These are phyloP conservation scores for Platichthys flesus DNA, from an alignment of 2,113 vertebrate species.

Conservation along the genomic window DNA sequence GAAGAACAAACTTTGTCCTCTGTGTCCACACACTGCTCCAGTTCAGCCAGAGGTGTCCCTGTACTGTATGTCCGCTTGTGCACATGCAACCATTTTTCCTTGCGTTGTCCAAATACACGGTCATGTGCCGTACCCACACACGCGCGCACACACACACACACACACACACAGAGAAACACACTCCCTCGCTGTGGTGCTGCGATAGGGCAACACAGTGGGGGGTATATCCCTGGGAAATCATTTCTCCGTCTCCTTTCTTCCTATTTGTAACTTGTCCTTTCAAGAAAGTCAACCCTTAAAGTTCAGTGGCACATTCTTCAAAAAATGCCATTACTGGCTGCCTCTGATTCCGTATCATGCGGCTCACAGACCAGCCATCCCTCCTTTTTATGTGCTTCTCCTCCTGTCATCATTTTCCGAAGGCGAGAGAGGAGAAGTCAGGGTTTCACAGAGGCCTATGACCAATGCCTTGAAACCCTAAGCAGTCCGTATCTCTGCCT, in stretches of 20 bases:
- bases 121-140: conserved; percentile 2
- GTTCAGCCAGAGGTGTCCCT: neutral
- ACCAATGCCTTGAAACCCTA: conserved; percentile 75
- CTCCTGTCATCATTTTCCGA: conserved; percentile 77
- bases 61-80: conserved; percentile 2
- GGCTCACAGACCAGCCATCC: conserved; percentile 74
- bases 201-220: conserved; percentile 75
- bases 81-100: conserved; percentile 7
- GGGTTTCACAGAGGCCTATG: conserved; percentile 66
- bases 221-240: conserved; percentile 78
- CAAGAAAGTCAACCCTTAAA: conserved; percentile 83
- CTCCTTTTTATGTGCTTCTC: conserved; percentile 74
- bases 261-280: conserved; percentile 83
- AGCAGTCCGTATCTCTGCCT: conserved; percentile 64
- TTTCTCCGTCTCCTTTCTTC: conserved; percentile 76
- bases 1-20: conserved; percentile 28
- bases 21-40: neutral
- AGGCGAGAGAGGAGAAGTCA: conserved; percentile 73
- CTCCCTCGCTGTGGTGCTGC: conserved; percentile 30
- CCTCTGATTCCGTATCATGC: conserved; percentile 81
- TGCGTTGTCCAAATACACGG: conserved; percentile 29
- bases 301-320: conserved; percentile 84
- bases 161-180: neutral
- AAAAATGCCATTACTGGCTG: conserved; percentile 82
- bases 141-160: too few species aligned